Conservation (phyloP, 2,888 invertebrate species). For the Cylloceria caligata region DNA sequence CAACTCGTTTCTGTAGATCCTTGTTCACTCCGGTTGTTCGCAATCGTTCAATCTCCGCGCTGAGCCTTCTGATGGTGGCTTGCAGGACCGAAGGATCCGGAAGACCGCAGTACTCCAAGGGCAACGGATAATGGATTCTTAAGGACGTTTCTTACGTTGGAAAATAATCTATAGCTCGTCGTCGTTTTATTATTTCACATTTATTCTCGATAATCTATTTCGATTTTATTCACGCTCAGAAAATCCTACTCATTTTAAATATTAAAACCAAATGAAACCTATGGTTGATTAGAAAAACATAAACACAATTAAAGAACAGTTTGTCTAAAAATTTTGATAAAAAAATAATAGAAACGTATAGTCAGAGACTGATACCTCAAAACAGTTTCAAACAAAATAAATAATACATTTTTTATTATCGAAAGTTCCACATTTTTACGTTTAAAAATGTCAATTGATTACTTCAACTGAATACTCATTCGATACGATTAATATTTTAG, state of each 20-base stretch:
- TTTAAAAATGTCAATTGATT: background rate
- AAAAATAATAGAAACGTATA: too few species aligned
- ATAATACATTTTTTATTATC: background rate
- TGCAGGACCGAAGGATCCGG: slow-evolving; percentile 86
- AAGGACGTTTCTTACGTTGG: slow-evolving; percentile 70
- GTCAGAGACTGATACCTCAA: too few species aligned
- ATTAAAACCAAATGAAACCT: too few species aligned
- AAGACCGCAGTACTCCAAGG: slow-evolving; percentile 86
- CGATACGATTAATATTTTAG: background rate
- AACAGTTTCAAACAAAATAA: too few species aligned
- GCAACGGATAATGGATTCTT: slow-evolving; percentile 86
- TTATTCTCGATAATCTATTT: background rate
- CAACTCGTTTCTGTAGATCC: slow-evolving; percentile 79
- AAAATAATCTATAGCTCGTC: slow-evolving; percentile 65
- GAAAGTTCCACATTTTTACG: background rate
- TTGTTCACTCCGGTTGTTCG: slow-evolving; percentile 73
- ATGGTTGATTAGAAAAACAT: too few species aligned
- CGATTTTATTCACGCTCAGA: background rate
- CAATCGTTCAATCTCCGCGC: slow-evolving; percentile 84
- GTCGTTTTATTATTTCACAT: slow-evolving; percentile 14
- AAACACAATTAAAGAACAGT: too few species aligned
- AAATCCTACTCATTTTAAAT: background rate
- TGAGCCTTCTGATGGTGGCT: slow-evolving; percentile 85
- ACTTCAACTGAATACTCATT: background rate
- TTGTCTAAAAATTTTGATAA: too few species aligned